Conservation (phyloP, 2,113 vertebrate genomes). For the Lasiurus borealis region DNA sequence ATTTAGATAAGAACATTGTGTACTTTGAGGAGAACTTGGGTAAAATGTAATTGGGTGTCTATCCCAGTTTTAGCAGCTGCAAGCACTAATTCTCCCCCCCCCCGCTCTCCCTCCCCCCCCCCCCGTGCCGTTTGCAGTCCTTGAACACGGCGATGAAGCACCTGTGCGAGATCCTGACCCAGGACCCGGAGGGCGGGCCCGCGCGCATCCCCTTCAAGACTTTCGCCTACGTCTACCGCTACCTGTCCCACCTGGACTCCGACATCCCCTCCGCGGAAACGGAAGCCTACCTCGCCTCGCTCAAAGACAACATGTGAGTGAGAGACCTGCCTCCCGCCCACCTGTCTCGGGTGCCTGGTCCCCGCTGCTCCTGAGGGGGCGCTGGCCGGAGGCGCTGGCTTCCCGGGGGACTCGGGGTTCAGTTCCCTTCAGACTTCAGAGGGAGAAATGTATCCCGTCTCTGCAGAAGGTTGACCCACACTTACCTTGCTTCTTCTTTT, state of each 20-base stretch:
- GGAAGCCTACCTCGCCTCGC: slow-evolving; percentile 84
- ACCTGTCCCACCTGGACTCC: slow-evolving; percentile 90
- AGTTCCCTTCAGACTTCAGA: background rate
- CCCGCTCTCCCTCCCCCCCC: accelerated
- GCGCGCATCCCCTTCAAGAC: slow-evolving; percentile 89
- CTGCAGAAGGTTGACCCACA: background rate
- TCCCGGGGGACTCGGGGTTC: accelerated
- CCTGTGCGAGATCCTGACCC: slow-evolving; percentile 93
- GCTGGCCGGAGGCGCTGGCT: accelerated
- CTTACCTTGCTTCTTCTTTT: background rate
- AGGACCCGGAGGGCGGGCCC: slow-evolving; percentile 89
- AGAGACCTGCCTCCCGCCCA: accelerated
- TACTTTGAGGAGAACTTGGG: background rate
- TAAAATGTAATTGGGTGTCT: accelerated
- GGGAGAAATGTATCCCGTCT: background rate
- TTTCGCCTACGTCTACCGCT: slow-evolving; percentile 90
- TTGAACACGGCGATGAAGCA: slow-evolving; percentile 90
- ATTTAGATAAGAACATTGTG: background rate
- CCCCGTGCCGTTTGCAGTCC: slow-evolving; percentile 82
- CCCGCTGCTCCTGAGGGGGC: accelerated
- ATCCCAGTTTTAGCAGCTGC: accelerated
- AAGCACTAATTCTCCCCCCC: background rate
- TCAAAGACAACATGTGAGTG: slow-evolving; percentile 88
- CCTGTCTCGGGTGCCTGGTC: accelerated
- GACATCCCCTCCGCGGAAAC: slow-evolving; percentile 84